Evolutionary conservation across 2,888 invertebrate genomes (phyloP), one percentile per base, ranked within the genome.

Genomic region (Calameuta idolon): DNA sequence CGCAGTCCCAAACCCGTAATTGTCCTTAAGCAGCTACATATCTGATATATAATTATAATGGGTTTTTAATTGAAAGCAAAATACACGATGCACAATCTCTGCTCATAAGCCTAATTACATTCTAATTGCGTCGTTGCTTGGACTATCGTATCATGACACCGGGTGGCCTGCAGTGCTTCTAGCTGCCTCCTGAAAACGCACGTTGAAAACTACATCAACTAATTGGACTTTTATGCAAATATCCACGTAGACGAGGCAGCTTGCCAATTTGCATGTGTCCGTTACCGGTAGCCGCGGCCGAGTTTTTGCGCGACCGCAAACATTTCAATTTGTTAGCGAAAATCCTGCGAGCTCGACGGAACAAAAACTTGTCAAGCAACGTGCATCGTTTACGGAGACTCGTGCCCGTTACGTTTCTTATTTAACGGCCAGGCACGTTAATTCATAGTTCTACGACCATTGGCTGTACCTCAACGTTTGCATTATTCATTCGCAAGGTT

Each of bases 161-260:
- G 55, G 55, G 55, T 55, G 55, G 55, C 55, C 23, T 55, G 55
- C 23, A 55, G 55, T 55, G 23, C 55, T 55, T 55, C 23, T 55
- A 15, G 55, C 23, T 23, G 55, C 55, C 55, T 35, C 34, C 35
- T 30, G 34, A 37, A 74, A 74, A 35, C n/a, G 74, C 35, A 69
- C 75, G 73, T 75, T 73, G 81, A 82, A 81, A 83, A 83, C 78
- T 80, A 81, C 82, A 80, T 83, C 78, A 81, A 82, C 83, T 83
- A 83, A 83, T 83, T 83, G 82, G 82, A 80, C 80, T 83, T 82
- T 83, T 79, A 83, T 81, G 83, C 80, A 83, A 83, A 83, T 83
- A 81, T 79, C 79, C 69, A 78, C 34, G 78, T 77, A 73, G 75
- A 69, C 73, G 77, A 76, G 81, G 82, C 83, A 81, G 79, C 83